Conservation (phyloP, 2,797 vertebrate species). For the Eulemur mongoz region DNA sequence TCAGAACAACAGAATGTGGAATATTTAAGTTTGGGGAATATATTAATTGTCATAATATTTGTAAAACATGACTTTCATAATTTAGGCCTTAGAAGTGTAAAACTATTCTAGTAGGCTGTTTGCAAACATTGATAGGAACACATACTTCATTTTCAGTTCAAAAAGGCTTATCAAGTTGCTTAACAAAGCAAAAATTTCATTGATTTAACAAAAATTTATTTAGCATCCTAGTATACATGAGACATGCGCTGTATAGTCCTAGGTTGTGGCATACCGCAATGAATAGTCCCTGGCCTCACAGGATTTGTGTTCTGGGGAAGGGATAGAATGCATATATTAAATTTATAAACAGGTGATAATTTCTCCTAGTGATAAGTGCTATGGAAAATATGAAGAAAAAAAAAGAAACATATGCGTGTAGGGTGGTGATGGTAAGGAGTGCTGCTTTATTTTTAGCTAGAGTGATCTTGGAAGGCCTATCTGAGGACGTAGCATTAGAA, state of each 20-base stretch:
- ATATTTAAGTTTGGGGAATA: background rate
- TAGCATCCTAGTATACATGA: background rate
- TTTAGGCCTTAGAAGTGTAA: constrained; percentile 8
- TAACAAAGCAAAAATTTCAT: background rate
- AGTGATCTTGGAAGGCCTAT: background rate
- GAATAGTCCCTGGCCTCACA: background rate
- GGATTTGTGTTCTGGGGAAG: background rate
- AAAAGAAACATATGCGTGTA: background rate
- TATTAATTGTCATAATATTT: background rate
- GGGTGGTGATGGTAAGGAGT: background rate
- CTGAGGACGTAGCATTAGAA: background rate
- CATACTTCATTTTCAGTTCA: constrained; percentile 3
- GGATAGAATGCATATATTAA: background rate
- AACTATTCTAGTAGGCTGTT: background rate
- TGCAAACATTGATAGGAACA: background rate
- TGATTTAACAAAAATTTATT: background rate
- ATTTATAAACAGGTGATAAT: background rate
- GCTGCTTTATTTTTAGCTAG: background rate
- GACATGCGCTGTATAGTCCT: background rate
- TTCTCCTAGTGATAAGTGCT: background rate
- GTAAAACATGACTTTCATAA: constrained; percentile 24
- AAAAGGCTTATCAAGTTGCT: background rate
- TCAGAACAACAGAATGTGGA: background rate
- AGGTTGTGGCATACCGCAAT: background rate
- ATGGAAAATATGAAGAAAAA: background rate